These are phyloP conservation scores for Chiridota heheva DNA, from an alignment of 35 echinoderm and acorn worm species.

Conservation along the genomic window DNA sequence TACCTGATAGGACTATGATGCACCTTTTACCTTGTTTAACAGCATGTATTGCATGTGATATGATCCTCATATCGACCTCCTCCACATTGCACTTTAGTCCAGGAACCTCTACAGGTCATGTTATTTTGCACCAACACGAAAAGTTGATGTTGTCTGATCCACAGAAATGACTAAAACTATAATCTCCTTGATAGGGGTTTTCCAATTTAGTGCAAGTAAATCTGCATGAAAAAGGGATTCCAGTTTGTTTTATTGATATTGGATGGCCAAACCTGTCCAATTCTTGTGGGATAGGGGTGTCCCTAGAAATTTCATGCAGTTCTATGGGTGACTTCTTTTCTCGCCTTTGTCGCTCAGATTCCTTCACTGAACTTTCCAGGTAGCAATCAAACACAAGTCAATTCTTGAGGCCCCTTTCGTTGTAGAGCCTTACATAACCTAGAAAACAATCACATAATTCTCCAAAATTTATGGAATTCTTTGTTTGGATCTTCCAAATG, in stretches of 20 bases:
- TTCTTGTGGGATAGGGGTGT: neutral
- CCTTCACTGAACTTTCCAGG: neutral
- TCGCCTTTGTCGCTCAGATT: neutral
- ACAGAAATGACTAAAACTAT: no score
- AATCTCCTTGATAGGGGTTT: no score
- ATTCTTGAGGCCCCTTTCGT: no score
- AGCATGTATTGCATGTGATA: slow-evolving; percentile 31
- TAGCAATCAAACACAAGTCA: slow-evolving; percentile 12
- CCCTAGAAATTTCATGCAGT: neutral
- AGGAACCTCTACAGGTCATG: neutral
- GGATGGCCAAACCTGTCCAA: neutral
- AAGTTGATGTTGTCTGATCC: no score
- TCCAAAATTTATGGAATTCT: no score
- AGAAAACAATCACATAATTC: no score
- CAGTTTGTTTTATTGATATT: neutral
- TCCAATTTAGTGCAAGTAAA: no score
- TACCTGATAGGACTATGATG: slow-evolving; percentile 29
- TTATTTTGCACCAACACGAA: no score
- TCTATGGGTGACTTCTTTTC: neutral
- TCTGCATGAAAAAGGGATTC: no score
- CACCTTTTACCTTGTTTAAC: neutral
- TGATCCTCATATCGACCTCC: slow-evolving; percentile 7
- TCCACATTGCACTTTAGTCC: neutral
- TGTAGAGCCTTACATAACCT: no score
- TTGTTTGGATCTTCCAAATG: no score